Conservation (phyloP, 2,888 invertebrate genomes). For the Leuctra nigra region DNA sequence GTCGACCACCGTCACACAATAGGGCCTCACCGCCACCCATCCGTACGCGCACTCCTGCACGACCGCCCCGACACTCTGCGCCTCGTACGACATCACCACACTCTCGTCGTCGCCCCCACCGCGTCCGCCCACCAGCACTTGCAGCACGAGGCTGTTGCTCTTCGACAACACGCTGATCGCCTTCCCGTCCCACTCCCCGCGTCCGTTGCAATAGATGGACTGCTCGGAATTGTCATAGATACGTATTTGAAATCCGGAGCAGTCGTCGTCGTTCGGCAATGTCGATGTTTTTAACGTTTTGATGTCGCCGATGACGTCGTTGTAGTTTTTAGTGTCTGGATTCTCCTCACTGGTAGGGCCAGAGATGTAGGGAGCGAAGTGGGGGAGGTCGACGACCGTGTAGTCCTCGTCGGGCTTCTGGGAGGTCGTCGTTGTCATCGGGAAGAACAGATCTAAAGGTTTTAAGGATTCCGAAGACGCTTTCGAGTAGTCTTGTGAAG, state of each 20-base stretch:
- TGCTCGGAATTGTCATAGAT: slow-evolving; percentile 23
- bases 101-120: background rate
- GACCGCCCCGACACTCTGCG: slow-evolving; percentile 53
- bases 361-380: background rate
- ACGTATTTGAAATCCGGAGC: slow-evolving; percentile 29
- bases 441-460: background rate
- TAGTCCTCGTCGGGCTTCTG: background rate
- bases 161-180: slow-evolving; percentile 43
- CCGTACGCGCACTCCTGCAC: slow-evolving; percentile 63
- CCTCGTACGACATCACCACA: slow-evolving; percentile 35
- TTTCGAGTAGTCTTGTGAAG: background rate
- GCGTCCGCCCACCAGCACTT: slow-evolving; percentile 22
- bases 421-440: background rate
- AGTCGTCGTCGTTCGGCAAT: slow-evolving; percentile 30
- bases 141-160: slow-evolving; percentile 44
- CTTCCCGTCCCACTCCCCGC: slow-evolving; percentile 18
- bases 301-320: slow-evolving; percentile 13
- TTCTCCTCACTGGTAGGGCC: slow-evolving; percentile 15
- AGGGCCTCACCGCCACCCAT: slow-evolving; percentile 60
- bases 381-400: slow-evolving; percentile 10
- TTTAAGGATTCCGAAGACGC: background rate
- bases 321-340: background rate
- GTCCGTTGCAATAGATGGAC: slow-evolving; percentile 41
- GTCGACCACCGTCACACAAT: slow-evolving; percentile 57
- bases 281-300: background rate